A percentile compares a stretch with the other conserved stretches of the same genome.
phyloP scores from a whole-genome alignment of 2,888 invertebrate genomes.

The Oxyteleia sp. region DNA sequence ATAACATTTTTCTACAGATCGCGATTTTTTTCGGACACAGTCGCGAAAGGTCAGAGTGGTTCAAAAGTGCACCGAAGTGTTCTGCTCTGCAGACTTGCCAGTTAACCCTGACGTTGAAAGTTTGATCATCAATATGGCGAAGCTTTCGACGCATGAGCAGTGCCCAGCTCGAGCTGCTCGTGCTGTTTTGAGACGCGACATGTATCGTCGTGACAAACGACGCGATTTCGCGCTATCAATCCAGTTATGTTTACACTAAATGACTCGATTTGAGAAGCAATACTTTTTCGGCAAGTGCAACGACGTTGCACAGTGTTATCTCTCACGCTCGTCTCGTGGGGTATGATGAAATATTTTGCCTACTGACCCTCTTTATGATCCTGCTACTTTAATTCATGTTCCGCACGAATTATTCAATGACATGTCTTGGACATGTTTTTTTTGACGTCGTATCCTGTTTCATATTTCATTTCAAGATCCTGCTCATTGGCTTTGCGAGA shows the following conservation, averaged over 20 bases:
- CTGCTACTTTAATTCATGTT: slow-evolving; percentile 23
- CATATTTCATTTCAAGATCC: slow-evolving; percentile 68
- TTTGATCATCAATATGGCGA: slow-evolving; percentile 46
- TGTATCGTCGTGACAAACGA: slow-evolving; percentile 25
- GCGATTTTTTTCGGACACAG: no score
- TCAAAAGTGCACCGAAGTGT: slow-evolving; percentile 39
- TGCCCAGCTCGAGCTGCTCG: slow-evolving; percentile 16
- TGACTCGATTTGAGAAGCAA: slow-evolving; percentile 11
- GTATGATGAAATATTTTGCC: slow-evolving; percentile 41
- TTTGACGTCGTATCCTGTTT: background rate
- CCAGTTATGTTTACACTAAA: slow-evolving; percentile 26
- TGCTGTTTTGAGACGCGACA: slow-evolving; percentile 35
- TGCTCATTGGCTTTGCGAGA: background rate
- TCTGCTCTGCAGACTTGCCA: slow-evolving; percentile 13
- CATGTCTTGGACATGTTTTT: background rate
- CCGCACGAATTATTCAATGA: slow-evolving; percentile 1
- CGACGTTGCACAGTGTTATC: slow-evolving; percentile 7
- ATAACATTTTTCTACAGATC: no score
- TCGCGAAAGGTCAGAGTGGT: slow-evolving; percentile 37
- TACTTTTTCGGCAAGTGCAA: slow-evolving; percentile 20
- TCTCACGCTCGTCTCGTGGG: slow-evolving; percentile 2
- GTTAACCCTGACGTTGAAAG: slow-evolving; percentile 33
- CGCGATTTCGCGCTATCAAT: slow-evolving; percentile 33
- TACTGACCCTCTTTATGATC: slow-evolving; percentile 11
- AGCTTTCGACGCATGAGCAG: slow-evolving; percentile 72